Conservation (phyloP, 1,140 invertebrate genomes). For the Streblospio benedicti region DNA sequence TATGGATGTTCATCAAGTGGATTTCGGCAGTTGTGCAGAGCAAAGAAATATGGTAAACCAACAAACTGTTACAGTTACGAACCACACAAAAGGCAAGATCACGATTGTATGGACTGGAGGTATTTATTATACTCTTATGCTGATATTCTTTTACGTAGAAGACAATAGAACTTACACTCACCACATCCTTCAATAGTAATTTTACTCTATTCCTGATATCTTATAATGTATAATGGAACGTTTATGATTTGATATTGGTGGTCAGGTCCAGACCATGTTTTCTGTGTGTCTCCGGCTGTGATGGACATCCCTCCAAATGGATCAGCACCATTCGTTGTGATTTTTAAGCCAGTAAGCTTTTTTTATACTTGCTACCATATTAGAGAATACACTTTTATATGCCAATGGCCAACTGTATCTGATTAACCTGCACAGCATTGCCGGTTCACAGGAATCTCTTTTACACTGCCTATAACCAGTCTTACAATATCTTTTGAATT, state of each 20-base stretch:
- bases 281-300: conserved; percentile 33
- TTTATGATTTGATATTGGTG: neutral
- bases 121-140: conserved; percentile 16
- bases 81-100: conserved; percentile 44
- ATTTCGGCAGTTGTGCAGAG: conserved; percentile 41
- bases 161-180: neutral
- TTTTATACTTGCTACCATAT: no score
- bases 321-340: conserved; percentile 39
- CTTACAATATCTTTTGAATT: neutral
- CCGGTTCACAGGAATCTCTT: no score
- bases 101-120: conserved; percentile 42
- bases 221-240: neutral
- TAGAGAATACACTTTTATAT: no score
- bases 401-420: neutral
- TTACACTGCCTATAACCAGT: no score
- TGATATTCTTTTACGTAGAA: neutral
- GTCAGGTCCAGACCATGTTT: conserved; percentile 31
- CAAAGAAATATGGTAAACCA: conserved; percentile 32
- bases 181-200: neutral
- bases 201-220: neutral
- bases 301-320: conserved; percentile 44
- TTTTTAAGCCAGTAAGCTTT: conserved; percentile 42
- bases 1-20: conserved; percentile 31
- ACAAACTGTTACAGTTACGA: conserved; percentile 39
- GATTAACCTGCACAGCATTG: neutral